phyloP scores from a whole-genome alignment of 2,888 invertebrate genomes.

The Euzetes globulus region DNA sequence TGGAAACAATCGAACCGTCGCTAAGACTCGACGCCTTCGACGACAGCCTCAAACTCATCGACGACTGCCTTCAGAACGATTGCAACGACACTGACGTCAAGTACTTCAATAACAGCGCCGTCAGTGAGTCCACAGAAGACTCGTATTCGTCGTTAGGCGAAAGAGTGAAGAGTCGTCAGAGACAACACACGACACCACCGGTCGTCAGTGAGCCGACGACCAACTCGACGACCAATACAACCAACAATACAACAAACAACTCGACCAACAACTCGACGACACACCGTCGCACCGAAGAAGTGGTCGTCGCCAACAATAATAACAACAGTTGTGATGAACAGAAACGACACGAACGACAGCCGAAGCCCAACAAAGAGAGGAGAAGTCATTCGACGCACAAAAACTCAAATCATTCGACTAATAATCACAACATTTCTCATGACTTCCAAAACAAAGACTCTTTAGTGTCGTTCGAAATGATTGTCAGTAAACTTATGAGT shows the following conservation, averaged over 20 bases:
- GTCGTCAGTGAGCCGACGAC: too few species aligned
- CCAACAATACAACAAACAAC: too few species aligned
- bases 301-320: too few species aligned
- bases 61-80: conserved; percentile 35
- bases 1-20: conserved; percentile 31
- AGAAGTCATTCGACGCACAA: neutral
- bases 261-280: too few species aligned
- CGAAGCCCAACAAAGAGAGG: neutral
- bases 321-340: too few species aligned
- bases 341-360: neutral
- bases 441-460: neutral
- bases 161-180: conserved; percentile 36
- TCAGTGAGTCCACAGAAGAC: conserved; percentile 30
- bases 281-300: too few species aligned
- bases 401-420: too few species aligned
- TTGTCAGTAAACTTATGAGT: conserved; percentile 25
- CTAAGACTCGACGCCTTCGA: conserved; percentile 5
- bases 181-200: too few species aligned
- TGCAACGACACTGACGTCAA: conserved; percentile 37
- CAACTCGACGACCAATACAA: too few species aligned
- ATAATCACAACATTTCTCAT: neutral
- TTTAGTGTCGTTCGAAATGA: conserved; percentile 10
- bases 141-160: conserved; percentile 37
- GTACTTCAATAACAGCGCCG: conserved; percentile 35
- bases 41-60: conserved; percentile 37